Conservation (phyloP, 2,113 vertebrate species). For the Crotalus tigris region DNA sequence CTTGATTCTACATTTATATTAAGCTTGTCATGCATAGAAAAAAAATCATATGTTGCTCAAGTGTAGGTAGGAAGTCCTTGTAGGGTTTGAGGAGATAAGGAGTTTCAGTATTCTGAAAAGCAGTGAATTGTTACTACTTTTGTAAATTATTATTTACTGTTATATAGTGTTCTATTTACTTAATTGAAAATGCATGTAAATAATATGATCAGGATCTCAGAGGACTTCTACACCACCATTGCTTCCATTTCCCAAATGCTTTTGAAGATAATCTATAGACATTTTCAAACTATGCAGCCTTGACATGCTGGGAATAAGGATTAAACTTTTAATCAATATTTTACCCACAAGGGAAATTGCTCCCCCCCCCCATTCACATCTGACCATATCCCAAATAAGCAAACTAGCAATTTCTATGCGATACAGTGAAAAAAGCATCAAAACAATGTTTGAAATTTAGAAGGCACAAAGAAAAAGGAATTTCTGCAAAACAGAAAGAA, state of each 20-base stretch:
- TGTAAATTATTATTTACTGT: not conserved
- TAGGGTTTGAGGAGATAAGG: not conserved
- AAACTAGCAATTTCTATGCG: not conserved
- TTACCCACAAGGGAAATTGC: not conserved
- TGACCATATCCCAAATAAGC: not conserved
- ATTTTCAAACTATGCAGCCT: not conserved
- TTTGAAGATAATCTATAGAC: not conserved
- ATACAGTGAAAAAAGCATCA: not conserved
- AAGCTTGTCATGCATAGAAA: not conserved
- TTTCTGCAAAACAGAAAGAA: not conserved
- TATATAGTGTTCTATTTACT: not conserved
- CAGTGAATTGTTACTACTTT: not conserved
- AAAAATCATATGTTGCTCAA: not conserved
- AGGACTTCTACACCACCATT: not conserved
- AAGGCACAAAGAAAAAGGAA: not conserved
- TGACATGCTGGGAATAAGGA: not conserved
- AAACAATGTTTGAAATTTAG: not conserved
- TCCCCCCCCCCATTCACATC: not conserved
- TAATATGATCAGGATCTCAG: not conserved
- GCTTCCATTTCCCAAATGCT: not conserved
- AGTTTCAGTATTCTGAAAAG: not conserved
- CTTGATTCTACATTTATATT: not conserved
- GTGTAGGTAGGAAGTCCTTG: not conserved
- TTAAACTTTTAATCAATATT: not conserved
- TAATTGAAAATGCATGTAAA: not conserved